Evolutionary conservation across 2,797 vertebrate species (phyloP), one percentile per base, ranked within the genome.

Genomic region (Meda fulgida): DNA sequence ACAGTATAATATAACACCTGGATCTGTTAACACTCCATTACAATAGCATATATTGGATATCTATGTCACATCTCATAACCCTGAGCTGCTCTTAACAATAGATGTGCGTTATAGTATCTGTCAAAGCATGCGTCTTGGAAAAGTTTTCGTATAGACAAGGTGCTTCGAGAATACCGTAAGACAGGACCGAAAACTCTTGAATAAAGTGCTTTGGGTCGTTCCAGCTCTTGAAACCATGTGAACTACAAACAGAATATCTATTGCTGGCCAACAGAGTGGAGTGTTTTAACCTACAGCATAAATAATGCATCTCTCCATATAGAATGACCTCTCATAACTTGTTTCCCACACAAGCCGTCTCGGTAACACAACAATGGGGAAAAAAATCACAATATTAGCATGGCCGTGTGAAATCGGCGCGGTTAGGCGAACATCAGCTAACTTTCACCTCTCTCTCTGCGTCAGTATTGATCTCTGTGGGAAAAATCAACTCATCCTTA

Each of bases 401-500:
- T 21, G 38, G 31, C 11, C 40, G 34, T 4, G 16, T 26, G 19
- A 80, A 80, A 78, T 29, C 9, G 31, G 11, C 51, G 34, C 5
- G 0, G 26, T 16, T 43, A 65, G 77, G 67, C 26, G 26, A 63
- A 69, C 63, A 83, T 87, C 80, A 87, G 70, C 48, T 31, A 75
- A 36, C 7, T 8, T 58, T 69, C 60, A 19, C n/a, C 78, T 70
- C 78, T 73, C 21, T 46, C 66, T 72, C 58, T n/a, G 60, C 48
- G 10, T 63, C 65, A 70, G 29, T 36, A 87, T 67, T 76, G 80
- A 78, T 85, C 69, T 73, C 77, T 73, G 29, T 29, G 71, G 79
- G 69, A 53, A 83, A 81, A 87, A 81, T 77, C 63, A 63, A 71
- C 73, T 81, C 79, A 29, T 83, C 48, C 53, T 84, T 76, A 71